These are phyloP conservation scores for Disparrhopalites patrizii DNA, from an alignment of 2,888 invertebrate genomes.

Conservation along the genomic window DNA sequence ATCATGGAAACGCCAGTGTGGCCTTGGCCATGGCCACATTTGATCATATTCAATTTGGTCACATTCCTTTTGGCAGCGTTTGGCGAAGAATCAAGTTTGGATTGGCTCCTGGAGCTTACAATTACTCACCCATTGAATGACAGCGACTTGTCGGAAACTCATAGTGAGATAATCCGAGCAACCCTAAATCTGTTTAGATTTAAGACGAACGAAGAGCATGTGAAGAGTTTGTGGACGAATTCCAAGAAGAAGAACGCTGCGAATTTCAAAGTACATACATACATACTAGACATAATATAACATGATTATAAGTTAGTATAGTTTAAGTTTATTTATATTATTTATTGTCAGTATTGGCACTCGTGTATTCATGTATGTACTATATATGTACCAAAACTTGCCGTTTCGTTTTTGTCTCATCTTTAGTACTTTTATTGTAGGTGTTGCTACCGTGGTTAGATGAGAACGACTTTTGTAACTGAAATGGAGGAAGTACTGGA, in stretches of 20 bases:
- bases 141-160: slow-evolving; percentile 32
- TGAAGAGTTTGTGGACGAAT: slow-evolving; percentile 40
- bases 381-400: no score
- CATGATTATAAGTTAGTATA: neutral
- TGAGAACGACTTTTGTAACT: slow-evolving; percentile 36
- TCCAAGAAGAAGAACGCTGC: slow-evolving; percentile 37
- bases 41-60: slow-evolving; percentile 40
- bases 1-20: slow-evolving; percentile 43
- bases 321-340: neutral
- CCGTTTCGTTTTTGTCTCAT: neutral
- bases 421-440: slow-evolving; percentile 33
- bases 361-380: neutral
- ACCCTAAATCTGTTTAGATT: slow-evolving; percentile 44
- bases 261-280: slow-evolving; percentile 34
- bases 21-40: no score
- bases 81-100: slow-evolving; percentile 40
- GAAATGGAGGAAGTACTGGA: slow-evolving; percentile 47
- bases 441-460: slow-evolving; percentile 38
- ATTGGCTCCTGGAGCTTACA: slow-evolving; percentile 43
- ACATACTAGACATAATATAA: no score
- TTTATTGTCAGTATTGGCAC: neutral
- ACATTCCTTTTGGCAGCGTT: slow-evolving; percentile 45
- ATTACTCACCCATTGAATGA: slow-evolving; percentile 37
- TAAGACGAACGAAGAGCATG: slow-evolving; percentile 39
- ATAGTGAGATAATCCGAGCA: slow-evolving; percentile 36